Percentiles rank a stretch among this genome's conserved stretches.
These are phyloP conservation scores for Bembecia ichneumoniformis DNA, from an alignment of 2,888 invertebrate genomes.

Conservation along the genomic window DNA sequence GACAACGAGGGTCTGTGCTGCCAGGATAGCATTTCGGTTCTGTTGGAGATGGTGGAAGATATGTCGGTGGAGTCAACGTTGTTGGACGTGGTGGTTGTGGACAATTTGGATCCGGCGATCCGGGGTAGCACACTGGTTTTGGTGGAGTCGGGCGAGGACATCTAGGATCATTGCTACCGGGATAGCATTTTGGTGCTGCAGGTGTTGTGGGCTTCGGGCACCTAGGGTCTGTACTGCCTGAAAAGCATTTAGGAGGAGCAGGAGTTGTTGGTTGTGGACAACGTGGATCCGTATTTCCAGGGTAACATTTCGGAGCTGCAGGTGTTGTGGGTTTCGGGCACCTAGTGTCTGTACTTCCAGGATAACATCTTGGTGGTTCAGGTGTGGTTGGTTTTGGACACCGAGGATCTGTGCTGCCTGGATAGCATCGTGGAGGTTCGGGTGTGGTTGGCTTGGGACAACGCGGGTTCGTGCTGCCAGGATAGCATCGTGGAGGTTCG, in stretches of 20 bases:
- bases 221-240: no score
- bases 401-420: conserved; percentile 20
- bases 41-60: conserved; percentile 12
- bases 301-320: conserved; percentile 24
- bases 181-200: conserved; percentile 18
- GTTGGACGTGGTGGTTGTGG: conserved; percentile 24
- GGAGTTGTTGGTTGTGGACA: conserved; percentile 25
- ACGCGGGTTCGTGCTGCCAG: conserved; percentile 38
- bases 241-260: conserved; percentile 14
- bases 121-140: conserved; percentile 13
- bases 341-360: conserved; percentile 18
- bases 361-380: conserved; percentile 17
- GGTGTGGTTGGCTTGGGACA: conserved; percentile 21
- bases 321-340: conserved; percentile 14
- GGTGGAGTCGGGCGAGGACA: conserved; percentile 13
- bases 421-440: conserved; percentile 17
- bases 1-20: conserved; percentile 18
- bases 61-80: conserved; percentile 15
- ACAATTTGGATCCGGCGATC: conserved; percentile 13
- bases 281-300: conserved; percentile 36
- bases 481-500: conserved; percentile 24
- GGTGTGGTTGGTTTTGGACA: conserved; percentile 18
- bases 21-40: conserved; percentile 17
- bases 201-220: conserved; percentile 16
- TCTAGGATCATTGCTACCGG: conserved; percentile 32